Conservation (phyloP, 2,888 invertebrate species). For the Habrosyne pyritoides region DNA sequence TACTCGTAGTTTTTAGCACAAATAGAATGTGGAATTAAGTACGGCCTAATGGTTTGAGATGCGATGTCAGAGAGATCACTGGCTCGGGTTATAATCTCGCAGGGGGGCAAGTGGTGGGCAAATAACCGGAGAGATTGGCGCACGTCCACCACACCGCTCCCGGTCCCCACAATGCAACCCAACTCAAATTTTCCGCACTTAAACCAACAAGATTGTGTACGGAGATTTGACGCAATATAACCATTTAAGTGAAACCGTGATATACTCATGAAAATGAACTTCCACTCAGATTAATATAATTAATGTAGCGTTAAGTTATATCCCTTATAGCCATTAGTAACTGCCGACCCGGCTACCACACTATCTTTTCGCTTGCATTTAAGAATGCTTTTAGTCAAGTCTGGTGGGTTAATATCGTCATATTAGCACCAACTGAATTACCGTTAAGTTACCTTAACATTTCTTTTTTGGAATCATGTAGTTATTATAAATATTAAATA, state of each 20-base stretch:
- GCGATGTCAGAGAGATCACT: constrained; percentile 18
- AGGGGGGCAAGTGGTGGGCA: constrained; percentile 20
- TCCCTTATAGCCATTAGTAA: constrained; percentile 19
- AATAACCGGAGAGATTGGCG: constrained; percentile 34
- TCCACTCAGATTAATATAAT: constrained; percentile 37
- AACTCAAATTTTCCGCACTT: background rate
- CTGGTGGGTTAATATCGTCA: background rate
- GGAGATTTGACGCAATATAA: background rate
- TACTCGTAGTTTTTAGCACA: constrained; percentile 15
- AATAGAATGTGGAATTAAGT: constrained; percentile 39
- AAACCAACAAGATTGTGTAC: background rate
- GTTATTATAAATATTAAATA: no score
- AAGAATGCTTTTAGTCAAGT: background rate
- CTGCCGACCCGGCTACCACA: background rate
- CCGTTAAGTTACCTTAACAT: no score
- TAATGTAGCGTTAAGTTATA: constrained; percentile 52
- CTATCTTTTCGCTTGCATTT: background rate
- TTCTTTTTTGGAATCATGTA: no score
- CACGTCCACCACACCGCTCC: constrained; percentile 24
- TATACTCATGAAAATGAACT: constrained; percentile 25
- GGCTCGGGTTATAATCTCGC: constrained; percentile 27
- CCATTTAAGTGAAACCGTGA: constrained; percentile 2
- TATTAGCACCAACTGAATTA: no score
- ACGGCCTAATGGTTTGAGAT: constrained; percentile 34
- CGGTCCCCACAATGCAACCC: constrained; percentile 5